Percentiles rank a stretch among this genome's conserved stretches.
Evolutionary conservation across 2,113 vertebrate genomes (phyloP).

Genomic region (Petroica traversi): DNA sequence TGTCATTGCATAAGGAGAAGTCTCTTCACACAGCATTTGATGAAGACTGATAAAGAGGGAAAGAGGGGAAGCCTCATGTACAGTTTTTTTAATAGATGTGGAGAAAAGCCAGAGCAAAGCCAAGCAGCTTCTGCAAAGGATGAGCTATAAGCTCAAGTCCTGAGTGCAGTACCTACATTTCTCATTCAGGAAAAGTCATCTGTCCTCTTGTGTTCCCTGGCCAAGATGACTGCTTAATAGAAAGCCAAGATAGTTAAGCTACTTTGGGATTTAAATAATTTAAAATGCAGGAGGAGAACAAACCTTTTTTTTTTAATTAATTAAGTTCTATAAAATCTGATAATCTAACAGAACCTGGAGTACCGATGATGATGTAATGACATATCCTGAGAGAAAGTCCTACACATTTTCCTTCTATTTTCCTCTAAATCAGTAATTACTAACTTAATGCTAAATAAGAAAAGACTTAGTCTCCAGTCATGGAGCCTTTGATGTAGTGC

Average conservation of each 20-base stretch:
- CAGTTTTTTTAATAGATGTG: neutral
- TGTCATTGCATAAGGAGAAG: neutral
- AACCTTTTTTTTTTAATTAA: slow-evolving; percentile 16
- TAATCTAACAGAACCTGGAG: slow-evolving; percentile 1
- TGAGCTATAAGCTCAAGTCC: neutral
- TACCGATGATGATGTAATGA: neutral
- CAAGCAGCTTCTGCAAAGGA: neutral
- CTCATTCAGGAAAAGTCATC: slow-evolving; percentile 6
- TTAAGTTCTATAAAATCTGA: neutral
- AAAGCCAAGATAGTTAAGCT: neutral
- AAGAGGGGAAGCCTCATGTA: neutral
- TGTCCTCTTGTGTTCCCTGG: neutral
- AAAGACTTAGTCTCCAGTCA: slow-evolving; percentile 28
- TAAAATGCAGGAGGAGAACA: neutral
- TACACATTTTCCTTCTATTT: slow-evolving; percentile 6
- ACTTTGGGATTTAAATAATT: slow-evolving; percentile 26
- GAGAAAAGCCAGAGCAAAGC: neutral
- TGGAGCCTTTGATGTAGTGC: slow-evolving; percentile 6
- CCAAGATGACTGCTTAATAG: neutral
- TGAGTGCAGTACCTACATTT: neutral
- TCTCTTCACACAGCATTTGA: neutral
- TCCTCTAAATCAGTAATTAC: slow-evolving; percentile 36
- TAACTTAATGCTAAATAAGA: slow-evolving; percentile 36
- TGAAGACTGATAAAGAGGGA: neutral
- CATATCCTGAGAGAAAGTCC: neutral